Percentiles rank a stretch among this genome's conserved stretches.
Conservation (phyloP, 2,113 vertebrate genomes). For the Bagarius yarrelli region DNA sequence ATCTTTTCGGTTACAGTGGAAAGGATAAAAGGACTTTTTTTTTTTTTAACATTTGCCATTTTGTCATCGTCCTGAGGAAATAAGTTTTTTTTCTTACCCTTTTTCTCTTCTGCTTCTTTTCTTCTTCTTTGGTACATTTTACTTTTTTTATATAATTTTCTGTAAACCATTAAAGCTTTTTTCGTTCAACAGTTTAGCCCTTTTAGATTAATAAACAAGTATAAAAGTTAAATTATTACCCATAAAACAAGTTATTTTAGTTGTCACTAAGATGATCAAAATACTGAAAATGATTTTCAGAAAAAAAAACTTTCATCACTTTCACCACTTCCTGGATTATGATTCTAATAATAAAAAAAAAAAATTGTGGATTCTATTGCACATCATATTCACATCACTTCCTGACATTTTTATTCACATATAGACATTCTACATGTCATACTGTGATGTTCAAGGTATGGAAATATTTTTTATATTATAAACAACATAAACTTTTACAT, state of each 20-base stretch:
- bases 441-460: not conserved
- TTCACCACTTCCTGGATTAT: not conserved
- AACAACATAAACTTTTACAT: not conserved
- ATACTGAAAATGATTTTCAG: not conserved
- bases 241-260: no score
- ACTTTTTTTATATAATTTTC: no score
- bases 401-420: not conserved
- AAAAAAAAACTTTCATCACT: not conserved
- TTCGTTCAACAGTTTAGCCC: no score
- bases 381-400: not conserved
- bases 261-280: not conserved
- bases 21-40: not conserved
- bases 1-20: not conserved
- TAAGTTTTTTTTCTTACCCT: no score
- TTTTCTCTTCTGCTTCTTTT: no score
- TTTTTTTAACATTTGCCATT: not conserved
- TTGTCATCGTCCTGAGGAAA: no score
- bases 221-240: no score
- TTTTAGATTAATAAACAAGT: no score
- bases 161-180: no score
- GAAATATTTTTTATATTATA: not conserved
- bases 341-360: not conserved
- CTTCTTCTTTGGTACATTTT: no score
- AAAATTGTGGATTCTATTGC: no score
- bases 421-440: not conserved